Evolutionary conservation across 2,888 invertebrate species (phyloP).

Genomic region (Drosophila mettleri): DNA sequence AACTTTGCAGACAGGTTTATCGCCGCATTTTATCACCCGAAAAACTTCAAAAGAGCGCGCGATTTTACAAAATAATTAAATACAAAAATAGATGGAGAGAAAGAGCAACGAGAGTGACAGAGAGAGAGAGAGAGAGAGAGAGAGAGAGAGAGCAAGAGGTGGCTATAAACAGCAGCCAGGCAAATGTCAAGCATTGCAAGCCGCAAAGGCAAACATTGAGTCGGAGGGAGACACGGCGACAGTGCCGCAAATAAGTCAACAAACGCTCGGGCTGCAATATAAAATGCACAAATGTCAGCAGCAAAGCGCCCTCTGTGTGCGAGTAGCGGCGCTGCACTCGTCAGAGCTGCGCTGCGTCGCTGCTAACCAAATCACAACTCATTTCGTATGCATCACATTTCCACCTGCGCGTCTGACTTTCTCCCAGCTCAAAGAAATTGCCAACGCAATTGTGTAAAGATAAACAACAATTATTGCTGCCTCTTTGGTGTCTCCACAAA

Average conservation of each 20-base stretch:
- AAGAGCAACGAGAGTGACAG: background rate
- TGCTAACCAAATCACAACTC: conserved; percentile 78
- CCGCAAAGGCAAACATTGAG: conserved; percentile 26
- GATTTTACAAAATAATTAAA: conserved; percentile 69
- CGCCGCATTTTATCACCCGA: conserved; percentile 72
- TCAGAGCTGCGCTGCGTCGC: conserved; percentile 12
- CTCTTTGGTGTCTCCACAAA: conserved; percentile 39
- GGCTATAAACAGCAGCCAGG: conserved; percentile 3
- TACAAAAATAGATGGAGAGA: conserved; percentile 38
- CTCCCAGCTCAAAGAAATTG: conserved; percentile 69
- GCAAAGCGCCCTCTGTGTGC: conserved; percentile 34
- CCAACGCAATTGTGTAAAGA: conserved; percentile 80
- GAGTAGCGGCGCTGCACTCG: conserved; percentile 8
- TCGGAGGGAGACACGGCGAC: background rate
- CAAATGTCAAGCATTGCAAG: conserved; percentile 11
- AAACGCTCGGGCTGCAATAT: conserved; percentile 59
- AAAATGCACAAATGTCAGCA: conserved; percentile 73
- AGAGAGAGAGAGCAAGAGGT: conserved; percentile 6
- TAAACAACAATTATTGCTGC: conserved; percentile 83
- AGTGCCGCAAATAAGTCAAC: conserved; percentile 74
- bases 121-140: background rate
- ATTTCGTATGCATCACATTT: conserved; percentile 81
- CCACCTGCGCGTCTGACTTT: conserved; percentile 63
- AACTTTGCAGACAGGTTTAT: conserved; percentile 81
- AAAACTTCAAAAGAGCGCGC: conserved; percentile 50